phyloP scores from a whole-genome alignment of 2,797 vertebrate genomes.

The Hydrophis major region DNA sequence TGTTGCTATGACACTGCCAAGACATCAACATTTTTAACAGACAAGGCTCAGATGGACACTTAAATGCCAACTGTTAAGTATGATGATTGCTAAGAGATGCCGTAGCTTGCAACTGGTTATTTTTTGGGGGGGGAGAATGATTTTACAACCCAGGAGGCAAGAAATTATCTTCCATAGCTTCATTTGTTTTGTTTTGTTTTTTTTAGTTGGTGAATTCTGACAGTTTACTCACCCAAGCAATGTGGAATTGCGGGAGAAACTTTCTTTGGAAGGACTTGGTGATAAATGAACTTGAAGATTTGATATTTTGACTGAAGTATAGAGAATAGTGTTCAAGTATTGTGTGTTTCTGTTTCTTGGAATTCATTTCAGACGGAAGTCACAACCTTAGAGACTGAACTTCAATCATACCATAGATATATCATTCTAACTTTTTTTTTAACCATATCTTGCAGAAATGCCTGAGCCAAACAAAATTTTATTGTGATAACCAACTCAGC shows the following conservation, averaged over 20 bases:
- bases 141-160: slow-evolving; percentile 2
- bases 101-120: neutral
- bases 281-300: neutral
- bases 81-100: slow-evolving; percentile 21
- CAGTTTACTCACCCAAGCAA: neutral
- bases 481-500: slow-evolving; percentile 28
- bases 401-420: neutral
- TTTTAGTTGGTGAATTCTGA: neutral
- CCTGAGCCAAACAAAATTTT: slow-evolving; percentile 9
- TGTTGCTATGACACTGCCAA: neutral
- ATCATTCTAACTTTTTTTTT: neutral
- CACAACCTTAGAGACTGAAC: neutral
- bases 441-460: neutral
- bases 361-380: slow-evolving; percentile 4
- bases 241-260: neutral
- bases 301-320: neutral
- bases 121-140: neutral
- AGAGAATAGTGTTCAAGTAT: neutral
- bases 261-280: neutral
- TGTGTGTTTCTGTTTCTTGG: slow-evolving; percentile 1
- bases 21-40: neutral
- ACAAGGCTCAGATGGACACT: neutral
- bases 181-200: neutral
- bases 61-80: slow-evolving; percentile 8
- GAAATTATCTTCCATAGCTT: neutral